Evolutionary conservation across 2,113 vertebrate species (phyloP).

Genomic region (Glaucidium brasilianum): DNA sequence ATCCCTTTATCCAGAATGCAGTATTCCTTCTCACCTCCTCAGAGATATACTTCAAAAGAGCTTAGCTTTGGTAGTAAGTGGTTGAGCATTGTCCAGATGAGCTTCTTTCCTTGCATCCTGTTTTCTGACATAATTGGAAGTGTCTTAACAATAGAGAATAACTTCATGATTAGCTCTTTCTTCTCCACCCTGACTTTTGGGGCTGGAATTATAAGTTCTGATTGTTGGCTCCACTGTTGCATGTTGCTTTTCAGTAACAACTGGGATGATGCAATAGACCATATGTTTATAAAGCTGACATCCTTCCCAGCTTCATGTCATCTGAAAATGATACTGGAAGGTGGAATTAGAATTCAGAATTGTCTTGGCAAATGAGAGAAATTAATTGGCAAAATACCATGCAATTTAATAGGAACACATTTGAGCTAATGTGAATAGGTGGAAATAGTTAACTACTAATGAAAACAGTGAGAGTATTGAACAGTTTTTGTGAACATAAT

Average conservation of each 20-base stretch:
- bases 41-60: not conserved
- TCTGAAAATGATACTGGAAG: not conserved
- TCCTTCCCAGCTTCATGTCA: not conserved
- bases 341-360: not conserved
- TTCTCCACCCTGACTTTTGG: not conserved
- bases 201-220: not conserved
- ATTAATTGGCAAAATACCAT: not conserved
- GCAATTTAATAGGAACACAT: not conserved
- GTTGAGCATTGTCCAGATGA: not conserved
- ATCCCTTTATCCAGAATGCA: not conserved
- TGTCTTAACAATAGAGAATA: not conserved
- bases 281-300: not conserved
- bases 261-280: not conserved
- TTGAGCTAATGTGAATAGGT: not conserved
- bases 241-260: not conserved
- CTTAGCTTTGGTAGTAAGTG: not conserved
- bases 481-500: not conserved
- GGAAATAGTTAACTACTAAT: not conserved
- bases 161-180: not conserved
- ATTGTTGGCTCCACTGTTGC: not conserved
- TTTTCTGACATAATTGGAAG: not conserved
- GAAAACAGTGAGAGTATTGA: not conserved
- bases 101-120: not conserved
- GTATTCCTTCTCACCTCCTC: not conserved
- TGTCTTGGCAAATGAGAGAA: not conserved